phyloP scores from a whole-genome alignment of 2,888 invertebrate species.

The Ganaspis brasiliensis region DNA sequence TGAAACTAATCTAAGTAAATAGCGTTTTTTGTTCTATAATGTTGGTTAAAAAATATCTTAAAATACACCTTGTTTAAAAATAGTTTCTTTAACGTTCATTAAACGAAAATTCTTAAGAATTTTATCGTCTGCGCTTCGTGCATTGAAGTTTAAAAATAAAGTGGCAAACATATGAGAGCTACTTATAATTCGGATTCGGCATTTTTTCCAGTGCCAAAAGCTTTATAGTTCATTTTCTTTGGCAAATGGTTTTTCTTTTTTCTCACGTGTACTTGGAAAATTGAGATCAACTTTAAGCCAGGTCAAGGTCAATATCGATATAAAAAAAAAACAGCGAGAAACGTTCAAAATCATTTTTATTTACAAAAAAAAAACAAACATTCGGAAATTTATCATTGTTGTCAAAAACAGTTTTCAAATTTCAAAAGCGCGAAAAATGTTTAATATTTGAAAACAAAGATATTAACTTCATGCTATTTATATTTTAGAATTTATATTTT shows the following conservation, averaged over 20 bases:
- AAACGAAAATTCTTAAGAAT: constrained; percentile 30
- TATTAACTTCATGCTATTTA: too few species aligned
- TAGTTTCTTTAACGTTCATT: background rate
- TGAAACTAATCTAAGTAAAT: too few species aligned
- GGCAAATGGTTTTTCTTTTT: constrained; percentile 32
- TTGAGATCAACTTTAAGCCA: constrained; percentile 13
- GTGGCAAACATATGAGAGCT: constrained; percentile 28
- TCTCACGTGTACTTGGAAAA: constrained; percentile 7
- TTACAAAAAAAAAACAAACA: background rate
- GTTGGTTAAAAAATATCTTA: too few species aligned
- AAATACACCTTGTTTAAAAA: background rate
- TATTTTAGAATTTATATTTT: too few species aligned
- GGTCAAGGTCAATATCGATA: constrained; percentile 23
- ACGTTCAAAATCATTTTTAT: background rate
- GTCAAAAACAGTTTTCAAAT: too few species aligned
- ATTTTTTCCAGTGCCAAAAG: background rate
- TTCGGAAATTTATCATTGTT: background rate
- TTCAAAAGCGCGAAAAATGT: too few species aligned
- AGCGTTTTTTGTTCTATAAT: background rate
- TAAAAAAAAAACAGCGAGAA: constrained; percentile 5
- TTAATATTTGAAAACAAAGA: too few species aligned
- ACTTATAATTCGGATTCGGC: constrained; percentile 34
- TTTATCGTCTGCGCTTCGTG: constrained; percentile 11
- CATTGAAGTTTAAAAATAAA: constrained; percentile 40
- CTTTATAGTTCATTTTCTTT: constrained; percentile 27